Evolutionary conservation across 1,140 invertebrate species (phyloP).

Genomic region (Orchestia grillus): DNA sequence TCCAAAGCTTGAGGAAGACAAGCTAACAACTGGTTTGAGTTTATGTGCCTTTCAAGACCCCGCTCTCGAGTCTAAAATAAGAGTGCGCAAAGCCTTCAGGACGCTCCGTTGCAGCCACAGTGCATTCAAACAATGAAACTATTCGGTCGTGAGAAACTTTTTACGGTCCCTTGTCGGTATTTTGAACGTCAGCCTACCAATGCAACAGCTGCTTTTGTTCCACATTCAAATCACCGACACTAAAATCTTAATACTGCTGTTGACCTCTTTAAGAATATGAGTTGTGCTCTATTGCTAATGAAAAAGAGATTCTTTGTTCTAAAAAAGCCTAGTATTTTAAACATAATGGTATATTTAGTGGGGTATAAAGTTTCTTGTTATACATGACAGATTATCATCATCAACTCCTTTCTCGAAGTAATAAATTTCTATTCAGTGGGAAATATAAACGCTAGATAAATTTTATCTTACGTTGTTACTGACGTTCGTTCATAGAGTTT

Average conservation of each 20-base stretch:
- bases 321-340: no score
- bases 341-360: no score
- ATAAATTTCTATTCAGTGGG: no score
- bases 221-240: neutral
- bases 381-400: no score
- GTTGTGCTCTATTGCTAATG: no score
- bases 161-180: slow-evolving; percentile 19
- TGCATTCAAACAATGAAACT: slow-evolving; percentile 54
- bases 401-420: no score
- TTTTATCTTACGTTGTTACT: no score
- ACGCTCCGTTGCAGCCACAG: slow-evolving; percentile 28
- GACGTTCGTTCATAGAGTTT: no score
- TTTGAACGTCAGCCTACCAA: neutral
- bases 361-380: no score
- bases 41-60: slow-evolving; percentile 51
- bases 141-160: slow-evolving; percentile 41
- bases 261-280: neutral
- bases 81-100: slow-evolving; percentile 11
- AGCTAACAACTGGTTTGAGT: neutral
- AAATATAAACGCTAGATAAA: no score
- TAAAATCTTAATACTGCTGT: neutral
- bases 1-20: neutral
- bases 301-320: no score
- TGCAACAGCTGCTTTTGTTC: neutral
- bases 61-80: slow-evolving; percentile 8